These are phyloP conservation scores for Natrix natrix DNA, from an alignment of 2,797 vertebrate species.

Conservation along the genomic window DNA sequence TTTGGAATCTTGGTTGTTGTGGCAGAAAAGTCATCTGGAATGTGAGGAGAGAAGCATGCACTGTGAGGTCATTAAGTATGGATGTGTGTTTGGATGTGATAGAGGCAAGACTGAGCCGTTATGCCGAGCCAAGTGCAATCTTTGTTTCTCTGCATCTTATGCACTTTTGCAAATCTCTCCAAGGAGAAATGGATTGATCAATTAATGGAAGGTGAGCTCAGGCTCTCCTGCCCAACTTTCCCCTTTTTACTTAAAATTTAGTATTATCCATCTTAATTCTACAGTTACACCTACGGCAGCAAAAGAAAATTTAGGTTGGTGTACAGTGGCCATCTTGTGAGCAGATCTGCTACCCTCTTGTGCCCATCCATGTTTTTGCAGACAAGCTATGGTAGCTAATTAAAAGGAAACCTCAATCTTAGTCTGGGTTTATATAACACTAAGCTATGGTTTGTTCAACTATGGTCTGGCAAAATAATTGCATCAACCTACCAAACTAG, in stretches of 20 bases:
- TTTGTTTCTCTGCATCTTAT: neutral
- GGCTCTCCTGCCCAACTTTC: neutral
- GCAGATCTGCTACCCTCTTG: neutral
- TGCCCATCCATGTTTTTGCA: neutral
- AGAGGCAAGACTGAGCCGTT: neutral
- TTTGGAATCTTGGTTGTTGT: neutral
- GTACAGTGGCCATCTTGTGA: neutral
- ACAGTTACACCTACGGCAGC: neutral
- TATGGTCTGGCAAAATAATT: neutral
- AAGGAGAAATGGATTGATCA: neutral
- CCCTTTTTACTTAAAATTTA: neutral
- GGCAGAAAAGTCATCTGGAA: neutral
- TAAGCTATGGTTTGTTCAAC: neutral
- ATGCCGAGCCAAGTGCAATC: neutral
- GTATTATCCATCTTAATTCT: neutral
- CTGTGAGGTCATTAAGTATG: constrained; percentile 11
- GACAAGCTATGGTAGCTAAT: neutral
- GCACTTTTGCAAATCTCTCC: neutral
- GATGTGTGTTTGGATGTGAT: neutral
- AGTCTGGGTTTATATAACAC: neutral
- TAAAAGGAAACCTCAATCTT: neutral
- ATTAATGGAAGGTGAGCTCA: neutral
- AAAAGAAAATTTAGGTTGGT: neutral
- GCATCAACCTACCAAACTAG: neutral
- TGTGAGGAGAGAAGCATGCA: neutral